Evolutionary conservation across 1,140 invertebrate species (phyloP).

Genomic region (Drosophila nebulosa): DNA sequence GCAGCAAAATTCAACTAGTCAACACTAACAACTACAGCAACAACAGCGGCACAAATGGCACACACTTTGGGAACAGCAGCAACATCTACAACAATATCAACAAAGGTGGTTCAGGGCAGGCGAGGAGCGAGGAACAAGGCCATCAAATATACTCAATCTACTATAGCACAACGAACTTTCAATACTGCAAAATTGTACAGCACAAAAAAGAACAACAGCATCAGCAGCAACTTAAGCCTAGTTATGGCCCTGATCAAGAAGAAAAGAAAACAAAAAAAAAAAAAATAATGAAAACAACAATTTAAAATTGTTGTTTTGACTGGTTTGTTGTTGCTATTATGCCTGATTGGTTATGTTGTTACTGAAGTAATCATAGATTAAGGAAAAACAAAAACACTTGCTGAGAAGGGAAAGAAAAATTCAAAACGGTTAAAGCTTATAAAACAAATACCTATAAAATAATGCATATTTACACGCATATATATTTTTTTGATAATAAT

Average conservation of each 20-base stretch:
- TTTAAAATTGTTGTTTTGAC: constrained; percentile 47
- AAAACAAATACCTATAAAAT: constrained; percentile 36
- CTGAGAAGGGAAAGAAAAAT: constrained; percentile 51
- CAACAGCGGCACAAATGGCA: constrained; percentile 22
- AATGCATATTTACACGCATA: constrained; percentile 35
- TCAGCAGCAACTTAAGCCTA: constrained; percentile 40
- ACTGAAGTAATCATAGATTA: constrained; percentile 49
- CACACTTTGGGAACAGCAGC: constrained; percentile 16
- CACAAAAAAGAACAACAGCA: constrained; percentile 41
- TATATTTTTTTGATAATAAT: constrained; percentile 75
- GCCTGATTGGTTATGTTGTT: constrained; percentile 46
- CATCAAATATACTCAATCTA: constrained; percentile 35
- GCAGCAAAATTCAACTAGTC: constrained; percentile 61
- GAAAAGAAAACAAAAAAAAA: constrained; percentile 7
- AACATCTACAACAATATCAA: constrained; percentile 26
- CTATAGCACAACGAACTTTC: constrained; percentile 53
- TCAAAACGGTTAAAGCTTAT: constrained; percentile 47
- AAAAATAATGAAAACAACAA: constrained; percentile 29
- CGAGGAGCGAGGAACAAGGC: constrained; percentile 1
- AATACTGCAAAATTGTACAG: constrained; percentile 40
- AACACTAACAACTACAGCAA: constrained; percentile 33
- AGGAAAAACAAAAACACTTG: constrained; percentile 30
- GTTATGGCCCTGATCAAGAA: constrained; percentile 58
- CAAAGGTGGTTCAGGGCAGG: constrained; percentile 15
- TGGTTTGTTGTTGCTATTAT: constrained; percentile 48